phyloP scores from a whole-genome alignment of 2,888 invertebrate species.

The Gryllus longicercus region DNA sequence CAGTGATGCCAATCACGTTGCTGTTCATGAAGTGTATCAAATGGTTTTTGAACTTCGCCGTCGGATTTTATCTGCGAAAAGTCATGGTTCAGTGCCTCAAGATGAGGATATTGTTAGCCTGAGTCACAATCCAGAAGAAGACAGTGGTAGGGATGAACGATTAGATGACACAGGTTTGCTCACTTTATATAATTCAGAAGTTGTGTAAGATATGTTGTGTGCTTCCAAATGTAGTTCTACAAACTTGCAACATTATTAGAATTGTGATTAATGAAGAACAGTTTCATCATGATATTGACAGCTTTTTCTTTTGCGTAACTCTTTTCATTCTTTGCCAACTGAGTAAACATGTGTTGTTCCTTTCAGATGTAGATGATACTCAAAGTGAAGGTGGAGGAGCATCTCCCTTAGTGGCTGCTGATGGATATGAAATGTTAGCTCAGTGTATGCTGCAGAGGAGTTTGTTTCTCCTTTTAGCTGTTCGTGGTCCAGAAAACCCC shows the following conservation, averaged over 20 bases:
- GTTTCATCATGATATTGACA: no score
- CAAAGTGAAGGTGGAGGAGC: constrained; percentile 29
- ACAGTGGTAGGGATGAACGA: constrained; percentile 22
- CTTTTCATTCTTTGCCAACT: no score
- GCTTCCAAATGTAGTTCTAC: no score
- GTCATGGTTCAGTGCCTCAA: constrained; percentile 28
- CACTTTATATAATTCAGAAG: background rate
- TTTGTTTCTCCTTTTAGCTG: constrained; percentile 52
- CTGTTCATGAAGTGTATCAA: constrained; percentile 25
- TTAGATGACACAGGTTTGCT: constrained; percentile 27
- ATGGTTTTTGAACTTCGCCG: constrained; percentile 38
- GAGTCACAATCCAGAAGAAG: constrained; percentile 23
- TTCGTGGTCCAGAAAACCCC: constrained; percentile 46
- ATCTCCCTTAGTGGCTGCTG: background rate
- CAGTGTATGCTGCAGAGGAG: constrained; percentile 49
- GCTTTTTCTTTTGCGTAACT: no score
- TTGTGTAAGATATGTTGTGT: no score
- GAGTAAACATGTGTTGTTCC: no score
- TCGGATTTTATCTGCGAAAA: constrained; percentile 33
- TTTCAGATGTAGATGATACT: constrained; percentile 22
- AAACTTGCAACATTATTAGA: no score
- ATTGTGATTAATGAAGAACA: no score
- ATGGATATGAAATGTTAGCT: background rate
- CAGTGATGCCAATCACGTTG: constrained; percentile 20
- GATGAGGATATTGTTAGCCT: constrained; percentile 29